Base-by-base conservation (phyloP, 2,113 vertebrate genomes). In the Corapipo altera region DNA sequence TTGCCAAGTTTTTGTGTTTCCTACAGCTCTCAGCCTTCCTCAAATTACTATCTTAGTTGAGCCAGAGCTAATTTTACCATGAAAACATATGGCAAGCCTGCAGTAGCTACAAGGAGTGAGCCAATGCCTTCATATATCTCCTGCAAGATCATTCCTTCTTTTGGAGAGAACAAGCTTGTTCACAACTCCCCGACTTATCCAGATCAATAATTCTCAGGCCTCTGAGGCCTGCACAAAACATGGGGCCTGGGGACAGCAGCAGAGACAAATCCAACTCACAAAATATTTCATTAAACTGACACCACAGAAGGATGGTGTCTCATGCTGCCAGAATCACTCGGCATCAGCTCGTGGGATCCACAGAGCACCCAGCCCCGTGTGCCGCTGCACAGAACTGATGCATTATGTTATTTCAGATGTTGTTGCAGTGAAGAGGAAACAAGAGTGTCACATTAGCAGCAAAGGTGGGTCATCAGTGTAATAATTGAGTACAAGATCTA, bases 401-500 rank as follows among this genome's bases (percentile, higher is more conserved):
- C 57, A 70, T 96, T 95, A 51, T 69, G 65, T 94, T 65, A 86
- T 76, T 80, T 77, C 86, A 30, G 88, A 70, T 49, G 64, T 18
- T 71, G 62, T 85, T 85, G 54, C 70, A 88, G 54, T 52, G 82
- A 71, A 82, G 61, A 85, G 88, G 92, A 96, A 94, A 55, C 59
- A 77, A 73, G 64, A 77, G 87, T 64, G 62, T 87, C 85, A 66
- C 69, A 76, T 93, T 81, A 95, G 71, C 93, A 82, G 35, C 75
- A 54, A 90, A 95, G 78, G 87, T 75, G 12, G 85, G 82, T 85
- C 75, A 86, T 73, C 80, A 33, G 83, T 70, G 78, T 23, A 51
- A 95, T 97, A 97, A 97, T 91, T 90, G 81, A 97, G 88, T 89
- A 92, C 71, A 91, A 81, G 61, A 58, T 85, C 93, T 80, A 66